Evolutionary conservation across 2,797 vertebrate species (phyloP), one percentile per base, ranked within the genome.

Genomic region (Gephyroberyx darwinii): DNA sequence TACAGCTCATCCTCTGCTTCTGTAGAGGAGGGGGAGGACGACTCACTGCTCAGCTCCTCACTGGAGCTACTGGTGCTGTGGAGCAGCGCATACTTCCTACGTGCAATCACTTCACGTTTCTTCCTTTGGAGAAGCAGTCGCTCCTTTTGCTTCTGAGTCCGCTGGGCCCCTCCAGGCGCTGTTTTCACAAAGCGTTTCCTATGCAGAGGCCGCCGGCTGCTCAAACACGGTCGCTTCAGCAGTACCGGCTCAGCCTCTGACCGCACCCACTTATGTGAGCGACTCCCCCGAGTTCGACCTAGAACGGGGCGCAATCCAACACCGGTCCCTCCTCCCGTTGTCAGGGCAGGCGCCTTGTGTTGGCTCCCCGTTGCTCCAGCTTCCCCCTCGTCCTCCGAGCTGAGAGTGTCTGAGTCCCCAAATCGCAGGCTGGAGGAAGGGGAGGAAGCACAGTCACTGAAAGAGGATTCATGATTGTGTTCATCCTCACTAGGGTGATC

Each of bases 371-470:
- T 84, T 53, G 90, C 88, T 51, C 85, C 88, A 14, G 86, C 77
- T 71, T 88, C 91, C 59, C 79, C 95, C 45, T 98, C 97, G n/a
- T 98, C 97, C 72, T 98, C 97, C 1, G 97, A 99, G 71, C 95
- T 98, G 43, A 98, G 93, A n/a, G 97, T 98, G 89, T 99, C 98
- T 0, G 97, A 99, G 90, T 98, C 97, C 75, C 98, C 96, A 59
- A 99, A 99, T 85, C 95, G 95, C 78, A 98, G 90, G 85, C 97
- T 98, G 59, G 98, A 99, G 14, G 98, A 99, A 57, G 96, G 97
- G 0, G 97, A 99, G 72, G 98, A 98, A 39, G 95, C 94, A 84
- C 96, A 98, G 91, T 99, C 97, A 89, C 97, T 99, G 83, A 98
- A 98, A 22, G 97, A 98, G 71, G 98, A 99, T 82, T 98, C 97